These are phyloP conservation scores for Trichogramma evanescens DNA, from an alignment of 2,888 invertebrate genomes.

Conservation along the genomic window DNA sequence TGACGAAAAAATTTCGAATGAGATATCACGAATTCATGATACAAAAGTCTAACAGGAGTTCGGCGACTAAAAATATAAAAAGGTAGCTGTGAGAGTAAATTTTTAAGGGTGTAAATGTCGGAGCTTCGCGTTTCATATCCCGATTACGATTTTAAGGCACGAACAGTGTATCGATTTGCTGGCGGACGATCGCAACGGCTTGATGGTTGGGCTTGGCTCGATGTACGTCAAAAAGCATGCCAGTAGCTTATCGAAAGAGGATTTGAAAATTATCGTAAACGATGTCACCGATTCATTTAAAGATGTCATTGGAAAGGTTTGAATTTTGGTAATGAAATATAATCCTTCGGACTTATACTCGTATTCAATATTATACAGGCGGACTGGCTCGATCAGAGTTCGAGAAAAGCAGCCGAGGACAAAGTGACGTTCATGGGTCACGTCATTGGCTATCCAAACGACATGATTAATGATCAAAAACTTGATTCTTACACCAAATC, in stretches of 20 bases:
- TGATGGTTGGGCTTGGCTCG: conserved; percentile 7
- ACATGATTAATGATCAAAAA: conserved; percentile 4
- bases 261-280: background rate
- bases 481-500: conserved; percentile 3
- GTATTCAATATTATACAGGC: background rate
- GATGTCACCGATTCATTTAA: conserved; percentile 3
- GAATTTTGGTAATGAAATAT: background rate
- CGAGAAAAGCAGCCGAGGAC: background rate
- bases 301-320: conserved; percentile 1
- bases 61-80: too few relatives aligned
- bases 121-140: too few relatives aligned
- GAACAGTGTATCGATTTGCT: conserved; percentile 4
- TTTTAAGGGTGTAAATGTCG: too few relatives aligned
- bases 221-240: conserved; percentile 15
- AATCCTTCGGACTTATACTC: background rate
- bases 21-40: background rate
- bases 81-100: too few relatives aligned
- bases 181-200: background rate
- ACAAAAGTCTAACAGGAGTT: background rate
- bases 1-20: background rate
- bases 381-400: conserved; percentile 1
- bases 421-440: conserved; percentile 1
- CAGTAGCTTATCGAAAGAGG: background rate
- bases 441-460: conserved; percentile 12
- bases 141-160: background rate